Base-by-base conservation (phyloP, 2,888 invertebrate genomes). In the Dyspetes luteomarginatus region DNA sequence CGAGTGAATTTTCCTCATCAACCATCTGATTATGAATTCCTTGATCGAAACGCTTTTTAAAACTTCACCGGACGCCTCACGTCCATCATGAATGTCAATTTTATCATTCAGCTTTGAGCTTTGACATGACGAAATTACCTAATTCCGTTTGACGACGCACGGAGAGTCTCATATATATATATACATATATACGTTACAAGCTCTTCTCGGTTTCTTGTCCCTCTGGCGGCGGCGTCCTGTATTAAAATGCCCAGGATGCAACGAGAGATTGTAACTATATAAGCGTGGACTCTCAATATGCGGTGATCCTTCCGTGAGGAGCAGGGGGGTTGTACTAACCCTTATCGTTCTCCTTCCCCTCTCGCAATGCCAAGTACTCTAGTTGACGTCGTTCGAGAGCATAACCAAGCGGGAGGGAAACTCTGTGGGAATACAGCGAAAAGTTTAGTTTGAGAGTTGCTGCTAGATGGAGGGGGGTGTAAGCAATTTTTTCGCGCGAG, bases 71-170 rank as follows among this genome's bases (percentile, higher is more conserved):
- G n/a, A n/a, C 60, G 45, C 55, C 52, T 9, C 26, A 17, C 17
- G 5, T 75, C 76, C 50, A 81, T 77, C 56, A 73, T 73, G 77
- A 77, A 81, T 81, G 81, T 45, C 73, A 81, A 77, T 77, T 80
- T 81, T 76, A 73, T 81, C 62, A 50, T 24, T 17, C 4, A 30
- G 19, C 30, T 36, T 50, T 62, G 52, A 9, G 26, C 17, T 1
- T 0, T 15, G 19, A 12, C 22, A 17, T 22, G 3, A 43, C 26
- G 45, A n/a, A 43, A 65, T 45, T 26, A 30, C 52, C 52, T 41
- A 43, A 64, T 73, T 36, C 41, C 52, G 52, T 73, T 62, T 52
- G 72, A 73, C 41, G 52, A 62, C 22, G 26, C 48, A 50, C 36
- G 7, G 24, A 22, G 24, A 4, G 1, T 4, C n/a, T 2, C 24